Conservation (phyloP, 2,888 invertebrate species). For the Lasioglossum villosulum region DNA sequence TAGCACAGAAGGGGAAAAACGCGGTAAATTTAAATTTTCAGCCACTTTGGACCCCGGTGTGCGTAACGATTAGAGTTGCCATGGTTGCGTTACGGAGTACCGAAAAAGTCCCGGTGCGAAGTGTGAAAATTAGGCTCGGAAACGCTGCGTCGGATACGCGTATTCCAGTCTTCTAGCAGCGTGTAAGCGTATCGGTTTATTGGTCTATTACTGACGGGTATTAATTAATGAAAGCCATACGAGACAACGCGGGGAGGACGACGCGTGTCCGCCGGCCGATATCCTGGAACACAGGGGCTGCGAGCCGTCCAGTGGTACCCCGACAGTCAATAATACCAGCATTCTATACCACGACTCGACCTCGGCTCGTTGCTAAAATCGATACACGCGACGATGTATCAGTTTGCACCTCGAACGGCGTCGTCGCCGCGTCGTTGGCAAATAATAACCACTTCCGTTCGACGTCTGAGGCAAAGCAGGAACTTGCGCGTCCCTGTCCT, state of each 20-base stretch:
- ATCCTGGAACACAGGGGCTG: constrained; percentile 44
- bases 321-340: constrained; percentile 54
- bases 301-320: constrained; percentile 38
- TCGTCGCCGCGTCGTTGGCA: not conserved
- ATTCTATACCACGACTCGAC: constrained; percentile 52
- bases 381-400: constrained; percentile 50
- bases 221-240: constrained; percentile 66
- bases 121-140: not conserved
- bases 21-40: too few species aligned
- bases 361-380: constrained; percentile 60
- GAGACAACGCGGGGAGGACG: constrained; percentile 45
- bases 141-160: constrained; percentile 9
- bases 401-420: constrained; percentile 27
- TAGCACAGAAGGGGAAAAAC: too few species aligned
- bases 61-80: not conserved
- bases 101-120: not conserved
- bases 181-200: constrained; percentile 57
- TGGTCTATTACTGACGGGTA: constrained; percentile 59
- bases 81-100: not conserved
- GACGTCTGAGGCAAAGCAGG: not conserved
- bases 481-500: not conserved
- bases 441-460: constrained; percentile 25
- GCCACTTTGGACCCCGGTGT: too few species aligned
- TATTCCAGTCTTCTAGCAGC: constrained; percentile 50
- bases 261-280: constrained; percentile 52